Evolutionary conservation across 2,113 vertebrate genomes (phyloP).

Genomic region (Phoenicopterus ruber): DNA sequence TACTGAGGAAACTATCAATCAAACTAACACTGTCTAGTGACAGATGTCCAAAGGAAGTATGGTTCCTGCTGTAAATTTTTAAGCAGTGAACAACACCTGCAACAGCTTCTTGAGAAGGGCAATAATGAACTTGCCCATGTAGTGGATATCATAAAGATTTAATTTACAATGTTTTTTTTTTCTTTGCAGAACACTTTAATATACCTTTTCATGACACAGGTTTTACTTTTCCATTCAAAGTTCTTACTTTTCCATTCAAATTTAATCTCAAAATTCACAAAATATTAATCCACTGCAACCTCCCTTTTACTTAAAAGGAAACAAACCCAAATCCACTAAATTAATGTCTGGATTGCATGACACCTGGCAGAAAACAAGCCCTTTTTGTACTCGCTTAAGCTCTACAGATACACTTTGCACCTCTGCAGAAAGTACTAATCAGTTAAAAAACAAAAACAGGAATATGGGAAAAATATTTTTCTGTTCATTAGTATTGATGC

Average conservation of each 20-base stretch:
- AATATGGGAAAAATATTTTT: neutral
- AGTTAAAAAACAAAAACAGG: neutral
- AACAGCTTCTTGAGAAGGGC: neutral
- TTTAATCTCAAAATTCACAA: neutral
- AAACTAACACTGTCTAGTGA: neutral
- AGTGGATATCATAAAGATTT: neutral
- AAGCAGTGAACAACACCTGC: neutral
- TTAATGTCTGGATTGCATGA: neutral
- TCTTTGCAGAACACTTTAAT: neutral
- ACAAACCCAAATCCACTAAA: neutral
- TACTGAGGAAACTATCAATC: neutral
- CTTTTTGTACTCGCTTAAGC: neutral
- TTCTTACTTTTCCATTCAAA: neutral
- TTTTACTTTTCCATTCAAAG: neutral
- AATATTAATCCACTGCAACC: neutral
- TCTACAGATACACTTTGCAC: neutral
- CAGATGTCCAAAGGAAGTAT: neutral
- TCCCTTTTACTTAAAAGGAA: neutral
- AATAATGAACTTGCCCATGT: neutral
- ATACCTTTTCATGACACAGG: neutral
- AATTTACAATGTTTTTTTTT: neutral
- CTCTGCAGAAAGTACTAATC: neutral
- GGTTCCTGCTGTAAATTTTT: neutral
- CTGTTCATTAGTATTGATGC: neutral
- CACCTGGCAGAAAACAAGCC: neutral